phyloP scores from a whole-genome alignment of 2,113 vertebrate species.

The Gopherus flavomarginatus region DNA sequence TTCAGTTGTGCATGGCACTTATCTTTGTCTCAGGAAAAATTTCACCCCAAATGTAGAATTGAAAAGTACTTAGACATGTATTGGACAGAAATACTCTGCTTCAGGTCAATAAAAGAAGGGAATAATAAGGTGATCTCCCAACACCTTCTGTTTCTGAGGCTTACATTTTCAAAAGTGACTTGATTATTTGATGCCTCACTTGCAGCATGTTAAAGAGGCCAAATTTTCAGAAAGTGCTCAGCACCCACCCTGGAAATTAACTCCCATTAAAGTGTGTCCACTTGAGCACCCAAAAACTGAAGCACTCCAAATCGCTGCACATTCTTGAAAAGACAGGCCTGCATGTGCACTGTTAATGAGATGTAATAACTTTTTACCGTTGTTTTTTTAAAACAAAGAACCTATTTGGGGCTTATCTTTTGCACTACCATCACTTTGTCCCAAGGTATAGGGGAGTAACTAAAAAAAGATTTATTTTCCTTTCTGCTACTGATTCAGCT shows the following conservation, averaged over 20 bases:
- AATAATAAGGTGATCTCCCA: not conserved
- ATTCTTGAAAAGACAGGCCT: not conserved
- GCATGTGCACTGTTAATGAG: constrained; percentile 46
- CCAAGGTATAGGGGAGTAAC: constrained; percentile 41
- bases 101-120: not conserved
- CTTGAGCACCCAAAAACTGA: not conserved
- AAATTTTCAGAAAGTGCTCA: not conserved
- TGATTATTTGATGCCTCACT: not conserved
- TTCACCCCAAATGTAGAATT: not conserved
- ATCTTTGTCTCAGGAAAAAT: not conserved
- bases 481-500: constrained; percentile 50
- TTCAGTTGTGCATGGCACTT: not conserved
- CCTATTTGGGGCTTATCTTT: constrained; percentile 67
- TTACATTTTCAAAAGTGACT: not conserved
- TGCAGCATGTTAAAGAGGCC: not conserved
- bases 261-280: not conserved
- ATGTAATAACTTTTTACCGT: constrained; percentile 10
- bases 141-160: not conserved
- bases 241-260: not conserved
- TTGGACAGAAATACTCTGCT: not conserved
- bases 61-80: not conserved
- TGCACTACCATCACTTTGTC: constrained; percentile 70
- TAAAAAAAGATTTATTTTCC: constrained; percentile 49
- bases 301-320: not conserved
- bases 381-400: constrained; percentile 50